A percentile compares a stretch with the other conserved stretches of the same genome.
Conservation (phyloP, 2,797 vertebrate species). For the Threskiornis aethiopicus region DNA sequence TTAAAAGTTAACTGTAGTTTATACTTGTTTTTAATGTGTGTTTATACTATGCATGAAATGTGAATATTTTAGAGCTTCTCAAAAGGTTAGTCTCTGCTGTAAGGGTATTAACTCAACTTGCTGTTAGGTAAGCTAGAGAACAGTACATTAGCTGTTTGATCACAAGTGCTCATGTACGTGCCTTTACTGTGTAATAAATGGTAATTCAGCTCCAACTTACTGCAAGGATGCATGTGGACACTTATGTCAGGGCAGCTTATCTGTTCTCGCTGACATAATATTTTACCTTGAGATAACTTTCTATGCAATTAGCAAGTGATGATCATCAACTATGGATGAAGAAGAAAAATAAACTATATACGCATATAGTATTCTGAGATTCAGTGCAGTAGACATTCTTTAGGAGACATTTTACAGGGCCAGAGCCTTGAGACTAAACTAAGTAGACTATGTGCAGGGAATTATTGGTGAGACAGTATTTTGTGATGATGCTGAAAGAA, state of each 20-base stretch:
- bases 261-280: background rate
- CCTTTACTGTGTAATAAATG: background rate
- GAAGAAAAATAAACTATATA: background rate
- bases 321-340: background rate
- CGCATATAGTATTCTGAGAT: background rate
- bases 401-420: background rate
- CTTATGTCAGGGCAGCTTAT: background rate
- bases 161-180: background rate
- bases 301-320: background rate
- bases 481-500: background rate
- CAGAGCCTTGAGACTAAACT: background rate
- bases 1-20: background rate
- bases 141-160: background rate
- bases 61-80: background rate
- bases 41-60: background rate
- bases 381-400: background rate
- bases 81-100: background rate
- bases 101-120: background rate
- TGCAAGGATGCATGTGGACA: background rate
- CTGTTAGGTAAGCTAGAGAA: background rate
- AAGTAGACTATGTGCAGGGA: background rate
- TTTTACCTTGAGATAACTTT: background rate
- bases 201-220: background rate
- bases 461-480: background rate
- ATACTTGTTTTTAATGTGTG: background rate